These are phyloP conservation scores for Heteropelma amictum DNA, from an alignment of 2,888 invertebrate species.

Conservation along the genomic window DNA sequence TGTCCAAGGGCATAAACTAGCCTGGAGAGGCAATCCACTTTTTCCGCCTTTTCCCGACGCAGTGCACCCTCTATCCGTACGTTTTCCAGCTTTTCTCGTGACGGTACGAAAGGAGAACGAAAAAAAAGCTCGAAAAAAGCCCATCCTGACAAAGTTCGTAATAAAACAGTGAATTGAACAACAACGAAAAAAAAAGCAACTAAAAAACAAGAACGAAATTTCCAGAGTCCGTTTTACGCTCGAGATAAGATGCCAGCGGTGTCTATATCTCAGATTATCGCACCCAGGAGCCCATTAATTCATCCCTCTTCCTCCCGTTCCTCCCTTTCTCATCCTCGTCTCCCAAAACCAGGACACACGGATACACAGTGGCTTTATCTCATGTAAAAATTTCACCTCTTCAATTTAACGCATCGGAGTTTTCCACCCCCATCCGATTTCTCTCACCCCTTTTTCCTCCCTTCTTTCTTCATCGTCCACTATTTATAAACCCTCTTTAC, in stretches of 20 bases:
- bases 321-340: not conserved
- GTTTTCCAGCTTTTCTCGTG: too few relatives aligned
- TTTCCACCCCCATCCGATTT: slow-evolving; percentile 24
- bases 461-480: not conserved
- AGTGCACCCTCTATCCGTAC: not conserved
- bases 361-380: slow-evolving; percentile 40
- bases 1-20: slow-evolving; percentile 66
- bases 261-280: slow-evolving; percentile 29
- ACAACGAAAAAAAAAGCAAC: not conserved
- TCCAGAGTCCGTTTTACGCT: slow-evolving; percentile 34
- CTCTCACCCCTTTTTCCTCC: not conserved
- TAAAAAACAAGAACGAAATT: too few relatives aligned
- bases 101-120: not conserved
- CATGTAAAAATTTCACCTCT: slow-evolving; percentile 54
- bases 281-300: slow-evolving; percentile 50
- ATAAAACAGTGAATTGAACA: slow-evolving; percentile 20
- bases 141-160: not conserved
- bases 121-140: not conserved
- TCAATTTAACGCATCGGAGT: slow-evolving; percentile 59
- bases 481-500: not conserved
- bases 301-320: not conserved
- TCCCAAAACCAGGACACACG: not conserved
- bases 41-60: slow-evolving; percentile 5
- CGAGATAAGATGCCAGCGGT: slow-evolving; percentile 38
- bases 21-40: slow-evolving; percentile 1